Base-by-base conservation (phyloP, 2,888 invertebrate species). In the Rhagophthalmus giganteus region DNA sequence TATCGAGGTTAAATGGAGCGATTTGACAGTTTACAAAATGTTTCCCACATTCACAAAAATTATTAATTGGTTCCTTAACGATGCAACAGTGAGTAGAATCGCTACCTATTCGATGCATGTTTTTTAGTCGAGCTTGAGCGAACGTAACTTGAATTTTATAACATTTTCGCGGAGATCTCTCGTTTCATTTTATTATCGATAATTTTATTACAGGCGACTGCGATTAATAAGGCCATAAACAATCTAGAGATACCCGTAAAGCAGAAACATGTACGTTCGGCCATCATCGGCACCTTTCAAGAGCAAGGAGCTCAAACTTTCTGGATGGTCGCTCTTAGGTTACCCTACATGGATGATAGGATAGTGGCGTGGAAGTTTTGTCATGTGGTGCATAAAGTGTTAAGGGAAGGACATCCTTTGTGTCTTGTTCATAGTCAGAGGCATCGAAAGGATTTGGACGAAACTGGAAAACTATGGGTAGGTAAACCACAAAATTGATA, bases 341-440 rank as follows among this genome's bases (percentile, higher is more conserved):
- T 91, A 57, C 93, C 91, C 5, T 76, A 93, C 1, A 90, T 94
- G 76, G 96, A 94, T 64, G 92, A 95, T 78, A 86, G 94, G 55
- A 95, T 99, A 64, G 88, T 95, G 34, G 94, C 96, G 15, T 99
- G 99, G 99, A 99, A 99, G 78, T 95, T 98, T 77, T 97, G 96
- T 70, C 94, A 99, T 78, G 90, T 98, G 58, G 81, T 98, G 12
- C 99, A 99, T 76, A 98, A 98, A 72, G 80, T 99, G 41, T 78
- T 98, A 54, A 81, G 97, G 9, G 98, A 99, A 77, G 98, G 97
- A 0, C 96, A 98, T 75, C 86, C 86, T 9, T 83, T 90, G 66
- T 90, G 91, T 54, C 82, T 95, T 31, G 83, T 85, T 35, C 91
- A 95, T 72, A 94, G 94, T 14, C 87, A 88, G 71, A 81, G 87